phyloP scores from a whole-genome alignment of 2,888 invertebrate genomes.

The Laothoe populi region DNA sequence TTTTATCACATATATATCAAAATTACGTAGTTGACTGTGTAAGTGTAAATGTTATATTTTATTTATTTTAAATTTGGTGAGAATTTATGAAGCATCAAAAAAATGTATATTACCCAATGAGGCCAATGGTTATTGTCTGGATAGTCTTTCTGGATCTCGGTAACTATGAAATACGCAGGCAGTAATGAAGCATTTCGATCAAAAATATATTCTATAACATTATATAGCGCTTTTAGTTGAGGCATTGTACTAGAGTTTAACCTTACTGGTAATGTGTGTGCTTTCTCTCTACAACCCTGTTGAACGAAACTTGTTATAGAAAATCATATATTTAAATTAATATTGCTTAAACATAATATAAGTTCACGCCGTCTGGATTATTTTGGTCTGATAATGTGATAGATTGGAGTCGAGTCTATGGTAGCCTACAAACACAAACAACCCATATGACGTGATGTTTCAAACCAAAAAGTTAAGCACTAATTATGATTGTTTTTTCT shows the following conservation, averaged over 20 bases:
- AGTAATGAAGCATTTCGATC: slow-evolving; percentile 95
- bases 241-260: slow-evolving; percentile 92
- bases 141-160: slow-evolving; percentile 96
- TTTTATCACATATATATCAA: too few relatives aligned
- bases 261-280: slow-evolving; percentile 90
- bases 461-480: too few relatives aligned
- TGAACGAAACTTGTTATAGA: not conserved
- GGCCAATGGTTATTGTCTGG: slow-evolving; percentile 92
- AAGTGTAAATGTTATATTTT: too few relatives aligned
- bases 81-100: not conserved
- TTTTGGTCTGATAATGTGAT: too few relatives aligned
- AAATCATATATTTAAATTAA: not conserved
- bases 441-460: too few relatives aligned
- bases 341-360: not conserved
- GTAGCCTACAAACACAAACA: too few relatives aligned
- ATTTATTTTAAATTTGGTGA: too few relatives aligned
- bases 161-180: slow-evolving; percentile 97
- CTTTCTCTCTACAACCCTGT: slow-evolving; percentile 94
- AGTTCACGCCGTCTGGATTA: too few relatives aligned
- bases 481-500: too few relatives aligned
- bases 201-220: slow-evolving; percentile 94
- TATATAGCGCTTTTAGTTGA: slow-evolving; percentile 91
- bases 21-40: too few relatives aligned
- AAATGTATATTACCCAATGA: slow-evolving; percentile 91
- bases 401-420: too few relatives aligned